Percentiles rank a stretch among this genome's conserved stretches.
Conservation (phyloP, 2,888 invertebrate genomes). For the Tenthredo mesomela region DNA sequence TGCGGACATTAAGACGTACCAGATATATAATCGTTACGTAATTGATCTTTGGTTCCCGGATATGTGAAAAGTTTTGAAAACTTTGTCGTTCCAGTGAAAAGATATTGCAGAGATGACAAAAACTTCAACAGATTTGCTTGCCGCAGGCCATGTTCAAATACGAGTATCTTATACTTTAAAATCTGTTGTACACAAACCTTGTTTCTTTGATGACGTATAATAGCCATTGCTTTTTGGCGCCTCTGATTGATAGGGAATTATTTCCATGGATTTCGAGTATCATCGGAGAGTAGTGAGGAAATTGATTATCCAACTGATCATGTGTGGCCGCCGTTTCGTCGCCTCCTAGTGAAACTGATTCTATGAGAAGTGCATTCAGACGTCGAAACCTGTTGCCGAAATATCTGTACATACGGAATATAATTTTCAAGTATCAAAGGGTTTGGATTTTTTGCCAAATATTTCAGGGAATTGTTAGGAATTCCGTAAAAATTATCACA, state of each 20-base stretch:
- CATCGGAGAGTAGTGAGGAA: background rate
- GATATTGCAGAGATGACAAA: no score
- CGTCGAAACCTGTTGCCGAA: slow-evolving; percentile 8
- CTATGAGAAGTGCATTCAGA: background rate
- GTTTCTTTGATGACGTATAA: background rate
- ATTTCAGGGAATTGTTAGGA: no score
- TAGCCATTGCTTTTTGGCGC: background rate
- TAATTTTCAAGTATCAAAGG: no score
- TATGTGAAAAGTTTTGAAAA: no score
- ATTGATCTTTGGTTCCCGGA: no score
- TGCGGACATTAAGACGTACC: no score
- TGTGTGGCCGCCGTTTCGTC: background rate
- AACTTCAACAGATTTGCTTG: no score
- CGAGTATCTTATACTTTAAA: background rate
- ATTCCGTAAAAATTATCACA: no score
- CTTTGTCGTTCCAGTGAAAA: no score
- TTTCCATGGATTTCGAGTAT: background rate
- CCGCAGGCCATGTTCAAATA: background rate
- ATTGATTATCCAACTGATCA: background rate
- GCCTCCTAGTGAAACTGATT: background rate
- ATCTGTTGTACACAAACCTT: background rate
- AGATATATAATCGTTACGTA: no score
- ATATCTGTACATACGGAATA: background rate
- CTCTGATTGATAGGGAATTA: background rate
- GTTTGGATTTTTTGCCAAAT: no score